Evolutionary conservation across 2,888 invertebrate genomes (phyloP).

Genomic region (Melinopterus prodromus): DNA sequence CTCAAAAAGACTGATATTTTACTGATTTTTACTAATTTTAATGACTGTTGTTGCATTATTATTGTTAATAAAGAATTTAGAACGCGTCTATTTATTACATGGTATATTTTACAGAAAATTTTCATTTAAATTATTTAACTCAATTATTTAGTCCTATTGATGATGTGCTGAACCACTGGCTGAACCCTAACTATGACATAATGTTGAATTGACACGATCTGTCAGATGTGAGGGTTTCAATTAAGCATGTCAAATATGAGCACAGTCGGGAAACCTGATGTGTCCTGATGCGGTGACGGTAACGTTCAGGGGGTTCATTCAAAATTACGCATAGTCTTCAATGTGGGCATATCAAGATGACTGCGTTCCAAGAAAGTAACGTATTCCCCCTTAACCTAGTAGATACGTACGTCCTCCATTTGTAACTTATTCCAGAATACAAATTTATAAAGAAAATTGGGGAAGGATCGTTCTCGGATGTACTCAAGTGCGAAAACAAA

Average conservation of each 20-base stretch:
- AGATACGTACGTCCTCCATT: not conserved
- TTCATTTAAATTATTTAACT: too few species aligned
- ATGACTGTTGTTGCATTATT: too few species aligned
- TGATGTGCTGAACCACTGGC: too few species aligned
- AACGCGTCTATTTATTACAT: too few species aligned
- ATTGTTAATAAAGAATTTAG: too few species aligned
- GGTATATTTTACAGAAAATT: too few species aligned
- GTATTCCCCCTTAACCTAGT: not conserved
- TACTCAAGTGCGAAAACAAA: conserved; percentile 70
- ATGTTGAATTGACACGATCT: not conserved
- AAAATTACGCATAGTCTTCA: not conserved
- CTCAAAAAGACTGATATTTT: too few species aligned
- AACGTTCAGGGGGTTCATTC: not conserved
- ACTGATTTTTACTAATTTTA: too few species aligned
- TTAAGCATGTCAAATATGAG: not conserved
- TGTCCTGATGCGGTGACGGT: not conserved
- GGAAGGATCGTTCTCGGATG: conserved; percentile 76
- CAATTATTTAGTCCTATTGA: too few species aligned
- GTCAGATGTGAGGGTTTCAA: not conserved
- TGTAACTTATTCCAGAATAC: conserved; percentile 63
- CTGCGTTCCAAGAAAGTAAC: not conserved
- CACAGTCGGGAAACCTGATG: not conserved
- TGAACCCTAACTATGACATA: too few species aligned
- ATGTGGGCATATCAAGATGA: not conserved
- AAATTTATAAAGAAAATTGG: conserved; percentile 71